Conservation (phyloP, 2,113 vertebrate genomes). For the Pangasianodon gigas region DNA sequence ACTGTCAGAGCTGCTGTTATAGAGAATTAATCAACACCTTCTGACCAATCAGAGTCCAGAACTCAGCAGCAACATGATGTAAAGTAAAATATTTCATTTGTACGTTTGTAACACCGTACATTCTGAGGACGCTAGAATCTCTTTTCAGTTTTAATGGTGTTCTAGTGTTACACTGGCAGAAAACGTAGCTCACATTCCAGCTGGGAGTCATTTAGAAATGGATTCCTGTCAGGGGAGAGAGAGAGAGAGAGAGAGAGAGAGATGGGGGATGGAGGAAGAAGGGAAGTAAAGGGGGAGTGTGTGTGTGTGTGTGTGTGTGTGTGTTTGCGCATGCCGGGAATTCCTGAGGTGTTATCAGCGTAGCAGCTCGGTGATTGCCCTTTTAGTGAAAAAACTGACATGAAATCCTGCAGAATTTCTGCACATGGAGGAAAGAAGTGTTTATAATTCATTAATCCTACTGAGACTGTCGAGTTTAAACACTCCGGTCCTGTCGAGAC, state of each 20-base stretch:
- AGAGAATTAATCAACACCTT: neutral
- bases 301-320: neutral
- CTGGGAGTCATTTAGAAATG: conserved; percentile 24
- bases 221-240: conserved; percentile 20
- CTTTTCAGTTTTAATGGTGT: neutral
- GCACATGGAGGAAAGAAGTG: neutral
- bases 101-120: conserved; percentile 29
- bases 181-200: conserved; percentile 7
- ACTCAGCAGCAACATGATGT: neutral
- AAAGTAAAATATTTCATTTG: conserved; percentile 58
- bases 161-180: neutral
- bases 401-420: neutral
- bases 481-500: neutral
- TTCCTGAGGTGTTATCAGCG: conserved; percentile 1
- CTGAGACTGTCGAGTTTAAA: neutral
- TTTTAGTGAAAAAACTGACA: neutral
- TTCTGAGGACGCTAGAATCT: conserved; percentile 35
- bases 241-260: neutral
- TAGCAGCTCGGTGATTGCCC: neutral
- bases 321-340: neutral
- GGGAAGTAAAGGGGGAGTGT: neutral
- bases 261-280: neutral
- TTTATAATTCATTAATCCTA: neutral
- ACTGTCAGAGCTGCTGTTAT: neutral
- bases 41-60: neutral